phyloP scores from a whole-genome alignment of 2,888 invertebrate species.

The Apamea crenata region DNA sequence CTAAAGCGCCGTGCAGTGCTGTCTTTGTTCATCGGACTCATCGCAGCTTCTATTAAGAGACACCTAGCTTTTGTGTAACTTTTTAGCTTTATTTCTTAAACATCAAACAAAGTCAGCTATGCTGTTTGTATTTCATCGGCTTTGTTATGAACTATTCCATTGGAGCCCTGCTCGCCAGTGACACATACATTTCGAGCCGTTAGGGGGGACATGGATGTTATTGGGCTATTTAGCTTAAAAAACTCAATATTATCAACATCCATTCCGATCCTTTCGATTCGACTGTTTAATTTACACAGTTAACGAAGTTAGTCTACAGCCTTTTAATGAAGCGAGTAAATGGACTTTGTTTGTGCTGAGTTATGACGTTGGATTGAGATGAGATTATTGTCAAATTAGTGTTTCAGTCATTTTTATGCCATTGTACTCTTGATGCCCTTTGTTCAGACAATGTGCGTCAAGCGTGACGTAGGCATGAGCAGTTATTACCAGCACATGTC shows the following conservation, averaged over 20 bases:
- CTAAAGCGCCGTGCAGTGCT: background rate
- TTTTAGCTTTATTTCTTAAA: conserved; percentile 4
- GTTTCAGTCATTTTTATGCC: conserved; percentile 7
- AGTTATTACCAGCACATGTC: conserved; percentile 1
- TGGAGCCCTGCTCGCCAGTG: background rate
- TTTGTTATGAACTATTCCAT: conserved; percentile 21
- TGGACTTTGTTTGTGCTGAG: conserved; percentile 1
- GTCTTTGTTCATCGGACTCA: conserved; percentile 18
- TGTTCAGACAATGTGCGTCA: background rate
- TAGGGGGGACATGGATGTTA: background rate
- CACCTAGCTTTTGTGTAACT: conserved; percentile 2
- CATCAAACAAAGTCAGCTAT: conserved; percentile 3
- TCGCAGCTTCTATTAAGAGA: conserved; percentile 2
- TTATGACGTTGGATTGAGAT: background rate
- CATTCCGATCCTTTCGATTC: background rate
- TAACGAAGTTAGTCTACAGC: conserved; percentile 17
- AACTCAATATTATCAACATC: conserved; percentile 10
- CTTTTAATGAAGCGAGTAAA: conserved; percentile 14
- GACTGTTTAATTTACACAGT: conserved; percentile 13
- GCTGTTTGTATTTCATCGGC: background rate
- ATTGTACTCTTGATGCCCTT: background rate
- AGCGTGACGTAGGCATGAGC: background rate
- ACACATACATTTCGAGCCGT: background rate
- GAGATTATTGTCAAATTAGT: conserved; percentile 8
- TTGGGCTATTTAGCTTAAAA: background rate